These are phyloP conservation scores for Eucriotettix oculatus DNA, from an alignment of 2,888 invertebrate species.

Conservation along the genomic window DNA sequence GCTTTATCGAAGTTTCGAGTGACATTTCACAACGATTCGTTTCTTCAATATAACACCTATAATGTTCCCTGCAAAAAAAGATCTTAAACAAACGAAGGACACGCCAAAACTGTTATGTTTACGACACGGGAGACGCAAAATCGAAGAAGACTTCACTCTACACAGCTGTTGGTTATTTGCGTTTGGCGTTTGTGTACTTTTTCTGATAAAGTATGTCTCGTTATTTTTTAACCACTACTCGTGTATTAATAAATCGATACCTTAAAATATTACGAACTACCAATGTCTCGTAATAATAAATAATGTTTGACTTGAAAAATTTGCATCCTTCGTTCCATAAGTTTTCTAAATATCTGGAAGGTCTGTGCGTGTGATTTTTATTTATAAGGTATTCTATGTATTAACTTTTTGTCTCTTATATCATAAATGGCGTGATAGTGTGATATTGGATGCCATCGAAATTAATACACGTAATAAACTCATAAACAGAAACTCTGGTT, in stretches of 20 bases:
- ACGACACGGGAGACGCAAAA: neutral
- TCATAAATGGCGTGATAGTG: too few species aligned
- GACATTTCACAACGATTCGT: constrained; percentile 4
- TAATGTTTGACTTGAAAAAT: too few species aligned
- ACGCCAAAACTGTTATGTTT: neutral
- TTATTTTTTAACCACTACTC: neutral
- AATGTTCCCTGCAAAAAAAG: neutral
- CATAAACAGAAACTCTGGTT: too few species aligned
- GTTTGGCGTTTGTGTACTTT: neutral
- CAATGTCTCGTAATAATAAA: neutral
- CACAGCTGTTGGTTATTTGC: neutral
- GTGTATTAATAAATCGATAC: neutral
- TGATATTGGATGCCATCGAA: too few species aligned
- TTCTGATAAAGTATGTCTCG: neutral
- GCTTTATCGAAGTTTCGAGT: constrained; percentile 8
- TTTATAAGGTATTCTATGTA: too few species aligned
- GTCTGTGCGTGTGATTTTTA: too few species aligned
- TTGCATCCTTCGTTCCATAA: too few species aligned
- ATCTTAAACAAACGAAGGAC: neutral
- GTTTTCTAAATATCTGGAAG: too few species aligned
- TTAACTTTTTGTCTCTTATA: too few species aligned
- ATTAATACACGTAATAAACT: too few species aligned
- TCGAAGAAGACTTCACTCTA: neutral
- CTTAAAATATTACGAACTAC: neutral
- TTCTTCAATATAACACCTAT: neutral